Conservation (phyloP, 1,140 invertebrate genomes). For the Callitettix versicolor region DNA sequence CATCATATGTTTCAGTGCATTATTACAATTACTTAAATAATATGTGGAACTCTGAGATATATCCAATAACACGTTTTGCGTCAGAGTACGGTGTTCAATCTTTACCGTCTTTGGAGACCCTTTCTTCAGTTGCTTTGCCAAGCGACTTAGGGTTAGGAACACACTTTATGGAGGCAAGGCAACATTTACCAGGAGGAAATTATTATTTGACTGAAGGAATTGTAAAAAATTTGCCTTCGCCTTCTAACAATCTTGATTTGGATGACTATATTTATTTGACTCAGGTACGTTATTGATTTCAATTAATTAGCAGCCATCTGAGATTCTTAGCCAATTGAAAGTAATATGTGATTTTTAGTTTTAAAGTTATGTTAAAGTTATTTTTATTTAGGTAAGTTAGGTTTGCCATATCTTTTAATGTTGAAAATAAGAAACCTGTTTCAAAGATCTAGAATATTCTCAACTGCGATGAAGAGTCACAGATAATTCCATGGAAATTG, state of each 20-base stretch:
- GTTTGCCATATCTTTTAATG: too few relatives aligned
- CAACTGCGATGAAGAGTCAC: too few relatives aligned
- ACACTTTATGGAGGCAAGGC: conserved; percentile 57
- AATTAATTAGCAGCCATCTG: too few relatives aligned
- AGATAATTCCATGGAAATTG: too few relatives aligned
- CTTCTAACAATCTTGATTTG: conserved; percentile 27
- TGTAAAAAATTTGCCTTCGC: conserved; percentile 14
- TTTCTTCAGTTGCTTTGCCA: conserved; percentile 40
- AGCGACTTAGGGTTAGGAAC: conserved; percentile 50
- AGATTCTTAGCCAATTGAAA: too few relatives aligned
- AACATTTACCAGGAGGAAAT: conserved; percentile 70
- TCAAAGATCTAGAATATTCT: too few relatives aligned
- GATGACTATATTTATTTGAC: conserved; percentile 58
- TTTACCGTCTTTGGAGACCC: conserved; percentile 56
- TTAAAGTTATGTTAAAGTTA: too few relatives aligned
- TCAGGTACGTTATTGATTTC: conserved; percentile 41
- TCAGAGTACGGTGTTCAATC: conserved; percentile 96
- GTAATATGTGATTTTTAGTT: too few relatives aligned
- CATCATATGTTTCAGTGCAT: conserved; percentile 60
- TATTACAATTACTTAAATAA: conserved; percentile 82
- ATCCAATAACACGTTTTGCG: conserved; percentile 74
- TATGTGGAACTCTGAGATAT: conserved; percentile 67
- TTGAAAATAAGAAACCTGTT: too few relatives aligned
- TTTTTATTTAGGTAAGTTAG: too few relatives aligned
- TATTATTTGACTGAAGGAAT: conserved; percentile 37